phyloP scores from a whole-genome alignment of 1,140 invertebrate species.

The Rhyzopertha dominica region DNA sequence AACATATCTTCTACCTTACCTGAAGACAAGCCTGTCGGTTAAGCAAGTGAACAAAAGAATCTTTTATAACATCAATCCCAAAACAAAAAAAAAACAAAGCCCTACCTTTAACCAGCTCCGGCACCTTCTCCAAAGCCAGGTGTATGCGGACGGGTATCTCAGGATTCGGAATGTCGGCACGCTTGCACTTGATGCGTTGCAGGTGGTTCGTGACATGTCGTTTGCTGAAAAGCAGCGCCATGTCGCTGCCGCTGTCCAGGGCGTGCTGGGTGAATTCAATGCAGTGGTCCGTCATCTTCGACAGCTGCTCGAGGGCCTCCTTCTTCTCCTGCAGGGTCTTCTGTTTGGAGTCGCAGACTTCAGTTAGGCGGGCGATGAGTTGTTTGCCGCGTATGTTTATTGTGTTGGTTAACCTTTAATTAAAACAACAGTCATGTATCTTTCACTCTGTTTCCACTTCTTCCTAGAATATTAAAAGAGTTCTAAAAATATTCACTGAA shows the following conservation, averaged over 20 bases:
- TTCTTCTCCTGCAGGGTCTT: conserved; percentile 79
- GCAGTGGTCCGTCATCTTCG: conserved; percentile 79
- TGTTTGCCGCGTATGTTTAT: conserved; percentile 78
- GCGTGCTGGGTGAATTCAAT: conserved; percentile 76
- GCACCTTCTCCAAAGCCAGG: conserved; percentile 69
- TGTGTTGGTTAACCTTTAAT: conserved; percentile 68
- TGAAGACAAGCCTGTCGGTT: conserved; percentile 32
- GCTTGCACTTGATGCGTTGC: conserved; percentile 69
- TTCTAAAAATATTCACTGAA: too few species aligned
- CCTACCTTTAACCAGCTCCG: conserved; percentile 69
- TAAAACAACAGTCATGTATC: not conserved
- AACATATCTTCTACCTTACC: too few species aligned
- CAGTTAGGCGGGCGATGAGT: conserved; percentile 69
- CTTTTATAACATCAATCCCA: conserved; percentile 17
- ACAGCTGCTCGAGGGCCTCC: conserved; percentile 69
- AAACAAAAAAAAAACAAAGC: conserved; percentile 7
- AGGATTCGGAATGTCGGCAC: conserved; percentile 78
- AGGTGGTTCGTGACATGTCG: conserved; percentile 68
- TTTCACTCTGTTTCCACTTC: too few species aligned
- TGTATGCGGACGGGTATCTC: conserved; percentile 77
- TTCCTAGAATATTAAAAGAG: too few species aligned
- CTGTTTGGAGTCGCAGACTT: conserved; percentile 78
- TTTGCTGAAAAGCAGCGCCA: conserved; percentile 79
- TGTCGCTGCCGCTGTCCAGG: conserved; percentile 73
- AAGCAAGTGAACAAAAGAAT: too few species aligned